Percentiles rank a stretch among this genome's conserved stretches.
These are phyloP conservation scores for Echinometra lucunter DNA, from an alignment of 53 echinoderm and acorn worm genomes.

Conservation along the genomic window DNA sequence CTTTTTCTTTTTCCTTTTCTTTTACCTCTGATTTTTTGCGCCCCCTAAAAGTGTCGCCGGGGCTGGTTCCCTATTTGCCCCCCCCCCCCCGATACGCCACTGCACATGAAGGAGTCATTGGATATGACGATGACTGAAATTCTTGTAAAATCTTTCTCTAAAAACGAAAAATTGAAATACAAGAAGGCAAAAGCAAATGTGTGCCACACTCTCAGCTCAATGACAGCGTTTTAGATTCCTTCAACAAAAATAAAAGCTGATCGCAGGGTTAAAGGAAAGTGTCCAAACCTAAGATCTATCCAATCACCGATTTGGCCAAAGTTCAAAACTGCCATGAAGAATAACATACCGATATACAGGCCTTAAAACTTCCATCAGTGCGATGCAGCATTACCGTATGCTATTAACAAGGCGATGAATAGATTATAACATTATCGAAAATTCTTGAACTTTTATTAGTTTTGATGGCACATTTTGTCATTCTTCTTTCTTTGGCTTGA, in stretches of 20 bases:
- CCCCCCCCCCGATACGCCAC: too few species aligned
- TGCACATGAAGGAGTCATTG: too few species aligned
- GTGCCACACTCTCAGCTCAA: neutral
- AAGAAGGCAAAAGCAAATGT: neutral
- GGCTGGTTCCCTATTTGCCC: too few species aligned
- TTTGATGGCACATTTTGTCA: neutral
- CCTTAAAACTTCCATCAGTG: neutral
- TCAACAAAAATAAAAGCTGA: neutral
- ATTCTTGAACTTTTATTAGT: neutral
- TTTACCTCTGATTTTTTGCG: too few species aligned
- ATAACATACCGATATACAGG: neutral
- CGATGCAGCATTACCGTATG: conserved; percentile 16
- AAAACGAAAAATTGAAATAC: too few species aligned
- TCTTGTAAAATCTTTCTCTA: too few species aligned
- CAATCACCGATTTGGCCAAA: neutral
- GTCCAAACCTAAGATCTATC: neutral
- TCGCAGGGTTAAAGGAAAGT: neutral
- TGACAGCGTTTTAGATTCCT: neutral
- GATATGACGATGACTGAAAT: too few species aligned
- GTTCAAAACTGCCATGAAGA: neutral
- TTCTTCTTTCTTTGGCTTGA: conserved; percentile 16
- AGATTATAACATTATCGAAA: neutral
- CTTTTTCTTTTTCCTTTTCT: too few species aligned
- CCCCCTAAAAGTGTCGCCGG: too few species aligned
- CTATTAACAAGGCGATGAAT: neutral